Conservation (phyloP, 2,113 vertebrate genomes). For the Copsychus sechellarum region DNA sequence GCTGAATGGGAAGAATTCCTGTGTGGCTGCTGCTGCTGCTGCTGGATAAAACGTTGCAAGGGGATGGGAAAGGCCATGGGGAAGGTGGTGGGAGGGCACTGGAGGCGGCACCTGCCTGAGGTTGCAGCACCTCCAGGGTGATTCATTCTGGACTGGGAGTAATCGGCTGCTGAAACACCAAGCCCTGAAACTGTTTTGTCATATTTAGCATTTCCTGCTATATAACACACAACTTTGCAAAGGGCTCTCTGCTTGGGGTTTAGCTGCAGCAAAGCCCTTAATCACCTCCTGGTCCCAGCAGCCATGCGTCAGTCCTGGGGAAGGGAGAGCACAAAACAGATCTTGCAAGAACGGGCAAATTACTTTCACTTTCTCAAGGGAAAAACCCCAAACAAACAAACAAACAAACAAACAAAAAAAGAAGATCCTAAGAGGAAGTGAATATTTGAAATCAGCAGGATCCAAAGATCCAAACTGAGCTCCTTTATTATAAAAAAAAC, state of each 20-base stretch:
- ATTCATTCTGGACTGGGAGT: not conserved
- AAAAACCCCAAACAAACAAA: not conserved
- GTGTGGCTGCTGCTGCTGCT: not conserved
- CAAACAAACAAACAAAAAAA: not conserved
- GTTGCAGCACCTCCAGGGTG: not conserved
- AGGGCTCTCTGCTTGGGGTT: not conserved
- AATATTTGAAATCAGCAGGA: not conserved
- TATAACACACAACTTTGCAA: not conserved
- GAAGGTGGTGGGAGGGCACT: not conserved
- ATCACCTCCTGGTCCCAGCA: not conserved
- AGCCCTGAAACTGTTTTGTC: not conserved
- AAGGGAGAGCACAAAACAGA: not conserved
- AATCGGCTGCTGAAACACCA: not conserved
- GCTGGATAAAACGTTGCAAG: not conserved
- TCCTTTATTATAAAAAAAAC: not conserved
- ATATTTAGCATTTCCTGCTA: not conserved
- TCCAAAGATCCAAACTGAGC: not conserved
- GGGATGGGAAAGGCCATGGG: not conserved
- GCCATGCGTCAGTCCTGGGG: not conserved
- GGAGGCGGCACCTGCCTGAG: not conserved
- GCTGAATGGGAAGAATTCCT: not conserved
- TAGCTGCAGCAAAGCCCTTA: not conserved
- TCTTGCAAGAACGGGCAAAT: not conserved
- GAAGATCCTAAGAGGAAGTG: not conserved
- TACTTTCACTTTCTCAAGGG: constrained; percentile 17